Conservation (phyloP, 2,113 vertebrate genomes). For the Callopanchax toddi region DNA sequence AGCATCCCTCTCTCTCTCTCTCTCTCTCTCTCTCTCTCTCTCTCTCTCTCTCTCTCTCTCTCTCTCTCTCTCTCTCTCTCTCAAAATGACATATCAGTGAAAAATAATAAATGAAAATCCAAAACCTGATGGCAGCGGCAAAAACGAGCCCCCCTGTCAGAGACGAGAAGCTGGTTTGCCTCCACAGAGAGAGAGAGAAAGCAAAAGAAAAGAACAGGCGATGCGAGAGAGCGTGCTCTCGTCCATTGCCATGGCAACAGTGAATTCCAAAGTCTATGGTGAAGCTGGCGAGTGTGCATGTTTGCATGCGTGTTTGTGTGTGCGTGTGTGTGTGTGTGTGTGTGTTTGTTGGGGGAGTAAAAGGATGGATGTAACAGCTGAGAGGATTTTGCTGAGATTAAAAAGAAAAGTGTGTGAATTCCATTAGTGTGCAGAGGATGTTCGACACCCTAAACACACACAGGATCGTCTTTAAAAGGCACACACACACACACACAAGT, state of each 20-base stretch:
- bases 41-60: too few relatives aligned
- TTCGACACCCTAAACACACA: not conserved
- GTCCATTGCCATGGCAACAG: slow-evolving; percentile 81
- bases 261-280: slow-evolving; percentile 78
- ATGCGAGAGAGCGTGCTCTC: slow-evolving; percentile 70
- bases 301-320: slow-evolving; percentile 6
- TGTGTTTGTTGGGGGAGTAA: slow-evolving; percentile 31
- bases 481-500: not conserved
- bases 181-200: slow-evolving; percentile 34
- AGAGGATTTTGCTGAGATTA: slow-evolving; percentile 62
- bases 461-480: too few relatives aligned
- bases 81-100: not conserved
- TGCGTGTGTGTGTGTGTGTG: slow-evolving; percentile 15
- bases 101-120: slow-evolving; percentile 20
- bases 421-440: slow-evolving; percentile 9
- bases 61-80: too few relatives aligned
- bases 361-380: slow-evolving; percentile 61
- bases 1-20: slow-evolving; percentile 16
- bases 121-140: slow-evolving; percentile 27
- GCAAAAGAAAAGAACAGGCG: slow-evolving; percentile 66
- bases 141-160: slow-evolving; percentile 17
- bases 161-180: slow-evolving; percentile 43
- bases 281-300: slow-evolving; percentile 50
- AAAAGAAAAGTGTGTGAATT: slow-evolving; percentile 31
- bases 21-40: too few relatives aligned